Evolutionary conservation across 2,888 invertebrate species (phyloP).

Genomic region (Lepas anatifera): DNA sequence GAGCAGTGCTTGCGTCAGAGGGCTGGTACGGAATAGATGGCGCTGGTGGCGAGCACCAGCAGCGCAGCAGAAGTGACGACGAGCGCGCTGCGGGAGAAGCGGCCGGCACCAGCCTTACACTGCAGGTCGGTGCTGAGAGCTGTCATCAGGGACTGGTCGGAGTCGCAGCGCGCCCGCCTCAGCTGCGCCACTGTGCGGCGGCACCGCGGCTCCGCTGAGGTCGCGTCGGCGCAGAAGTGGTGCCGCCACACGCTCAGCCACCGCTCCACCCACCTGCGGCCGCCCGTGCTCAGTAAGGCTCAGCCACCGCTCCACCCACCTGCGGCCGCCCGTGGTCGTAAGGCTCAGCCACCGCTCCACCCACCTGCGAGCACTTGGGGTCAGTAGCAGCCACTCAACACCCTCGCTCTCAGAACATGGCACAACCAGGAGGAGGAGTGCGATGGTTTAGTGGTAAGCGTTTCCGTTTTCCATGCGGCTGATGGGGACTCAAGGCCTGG

Average conservation of each 20-base stretch:
- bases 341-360: too few relatives aligned
- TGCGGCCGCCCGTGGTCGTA: too few relatives aligned
- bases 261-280: constrained; percentile 22
- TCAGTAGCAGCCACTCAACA: too few relatives aligned
- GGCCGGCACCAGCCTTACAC: neutral
- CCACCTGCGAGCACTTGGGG: too few relatives aligned
- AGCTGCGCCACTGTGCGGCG: neutral
- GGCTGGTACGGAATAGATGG: neutral
- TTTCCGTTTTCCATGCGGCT: too few relatives aligned
- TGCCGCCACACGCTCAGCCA: constrained; percentile 25
- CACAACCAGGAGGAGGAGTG: too few relatives aligned
- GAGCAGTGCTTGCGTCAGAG: neutral
- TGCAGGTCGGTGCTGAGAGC: neutral
- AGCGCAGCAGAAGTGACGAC: neutral
- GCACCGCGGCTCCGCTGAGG: neutral
- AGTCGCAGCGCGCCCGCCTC: neutral
- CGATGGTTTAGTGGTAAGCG: too few relatives aligned
- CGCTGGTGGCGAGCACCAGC: neutral
- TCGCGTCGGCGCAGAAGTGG: constrained; percentile 20
- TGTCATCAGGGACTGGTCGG: neutral
- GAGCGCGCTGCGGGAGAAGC: neutral
- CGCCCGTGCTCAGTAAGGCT: too few relatives aligned
- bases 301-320: too few relatives aligned
- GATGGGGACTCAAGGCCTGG: too few relatives aligned
- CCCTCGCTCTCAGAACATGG: too few relatives aligned